Evolutionary conservation across 2,888 invertebrate genomes (phyloP), one percentile per base, ranked within the genome.

Genomic region (Molanna angustata): DNA sequence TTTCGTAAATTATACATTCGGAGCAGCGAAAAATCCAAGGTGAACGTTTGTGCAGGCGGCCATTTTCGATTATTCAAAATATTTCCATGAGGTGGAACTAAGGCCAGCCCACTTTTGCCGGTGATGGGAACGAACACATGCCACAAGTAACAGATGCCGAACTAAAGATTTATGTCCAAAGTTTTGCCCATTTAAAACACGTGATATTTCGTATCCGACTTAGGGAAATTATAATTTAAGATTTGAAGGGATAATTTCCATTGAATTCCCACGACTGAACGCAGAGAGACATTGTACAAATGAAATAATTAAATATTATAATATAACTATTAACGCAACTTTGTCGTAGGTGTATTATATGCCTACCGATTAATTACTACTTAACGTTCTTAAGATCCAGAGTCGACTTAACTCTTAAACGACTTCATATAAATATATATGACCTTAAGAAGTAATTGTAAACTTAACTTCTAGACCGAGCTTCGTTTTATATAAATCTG

Each of bases 131-230:
- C 19, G 19, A 32, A 32, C 43, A 45, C 22, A 42, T 27, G 46
- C 44, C 21, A 33, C 27, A 49, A 42, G 48, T 37, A 51, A 27
- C 57, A 58, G 57, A 47, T 58, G 57, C 55, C 55, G 58, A 55
- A 58, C 47, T 27, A 39, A 41, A 55, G 58, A 58, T 58, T 58
- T 58, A 58, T 55, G 58, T 41, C 18, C 32, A 18, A 58, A 58
- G 52, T 58, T 58, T 55, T 41, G 49, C 58, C 55, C 58, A 53
- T 58, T 58, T 58, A 53, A 58, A 58, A 58, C 58, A 56, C 58
- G 58, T 58, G 58, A 55, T 58, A 58, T 58, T 58, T 52, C 53
- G 52, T 47, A 47, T 46, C 53, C 40, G 46, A 58, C 41, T 53
- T 47, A 47, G 32, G 52, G 52, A 57, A 54, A 54, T 54, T 52